A percentile compares a stretch with the other conserved stretches of the same genome.
Evolutionary conservation across 2,888 invertebrate genomes (phyloP).

Genomic region (Hyposoter didymator): DNA sequence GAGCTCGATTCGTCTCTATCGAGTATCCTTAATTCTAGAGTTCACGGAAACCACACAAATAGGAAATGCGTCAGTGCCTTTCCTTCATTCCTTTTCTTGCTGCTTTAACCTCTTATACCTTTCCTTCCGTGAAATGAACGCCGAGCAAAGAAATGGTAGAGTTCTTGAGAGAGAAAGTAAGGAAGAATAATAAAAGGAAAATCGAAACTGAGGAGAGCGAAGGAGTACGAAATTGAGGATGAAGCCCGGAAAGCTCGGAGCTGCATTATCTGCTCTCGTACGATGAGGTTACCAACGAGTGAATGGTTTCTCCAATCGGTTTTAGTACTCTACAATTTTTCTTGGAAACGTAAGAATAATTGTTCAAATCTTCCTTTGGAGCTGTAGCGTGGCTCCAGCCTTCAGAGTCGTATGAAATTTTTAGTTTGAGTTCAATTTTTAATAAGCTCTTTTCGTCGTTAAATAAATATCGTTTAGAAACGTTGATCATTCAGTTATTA

Average conservation of each 20-base stretch:
- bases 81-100: slow-evolving; percentile 15
- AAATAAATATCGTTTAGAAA: not conserved
- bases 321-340: not conserved
- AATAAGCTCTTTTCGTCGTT: not conserved
- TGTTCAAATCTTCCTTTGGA: not conserved
- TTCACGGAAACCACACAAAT: slow-evolving; percentile 22
- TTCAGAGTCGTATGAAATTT: not conserved
- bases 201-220: slow-evolving; percentile 5
- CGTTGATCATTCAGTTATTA: not conserved
- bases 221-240: slow-evolving; percentile 14
- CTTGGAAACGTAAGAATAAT: not conserved
- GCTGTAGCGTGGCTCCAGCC: not conserved
- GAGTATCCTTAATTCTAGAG: slow-evolving; percentile 37
- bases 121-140: slow-evolving; percentile 33
- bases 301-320: not conserved
- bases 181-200: slow-evolving; percentile 2
- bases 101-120: slow-evolving; percentile 1
- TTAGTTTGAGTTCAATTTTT: not conserved
- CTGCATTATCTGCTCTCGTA: slow-evolving; percentile 29
- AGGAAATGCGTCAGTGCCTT: slow-evolving; percentile 40
- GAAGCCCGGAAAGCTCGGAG: slow-evolving; percentile 16
- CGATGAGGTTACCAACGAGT: slow-evolving; percentile 26
- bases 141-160: not conserved
- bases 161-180: slow-evolving; percentile 8
- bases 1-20: slow-evolving; percentile 50